phyloP scores from a whole-genome alignment of 2,797 vertebrate genomes.

The Sebastes minor region DNA sequence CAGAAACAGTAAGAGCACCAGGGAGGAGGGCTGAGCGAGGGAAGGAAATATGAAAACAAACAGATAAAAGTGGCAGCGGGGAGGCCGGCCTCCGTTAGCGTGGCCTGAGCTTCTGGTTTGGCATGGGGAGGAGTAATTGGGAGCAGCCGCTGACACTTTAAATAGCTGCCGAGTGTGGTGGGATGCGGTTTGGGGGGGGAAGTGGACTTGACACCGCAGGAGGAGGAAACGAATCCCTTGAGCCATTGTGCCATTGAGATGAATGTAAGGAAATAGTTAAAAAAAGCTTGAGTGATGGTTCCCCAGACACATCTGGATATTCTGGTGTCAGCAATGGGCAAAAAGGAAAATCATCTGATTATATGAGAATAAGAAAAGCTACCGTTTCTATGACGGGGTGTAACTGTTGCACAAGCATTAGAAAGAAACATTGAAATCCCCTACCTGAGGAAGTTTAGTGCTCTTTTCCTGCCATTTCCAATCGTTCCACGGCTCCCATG shows the following conservation, averaged over 20 bases:
- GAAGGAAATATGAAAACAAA: conserved; percentile 65
- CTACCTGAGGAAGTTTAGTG: conserved; percentile 48
- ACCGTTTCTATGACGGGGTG: neutral
- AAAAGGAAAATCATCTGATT: neutral
- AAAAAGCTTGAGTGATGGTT: neutral
- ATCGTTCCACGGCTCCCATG: conserved; percentile 31
- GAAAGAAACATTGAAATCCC: neutral
- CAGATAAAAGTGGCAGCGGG: conserved; percentile 56
- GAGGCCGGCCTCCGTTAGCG: conserved; percentile 30
- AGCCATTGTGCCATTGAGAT: conserved; percentile 45
- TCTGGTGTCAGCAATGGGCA: neutral
- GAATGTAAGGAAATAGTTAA: conserved; percentile 32
- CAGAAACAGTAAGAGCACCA: conserved; percentile 34
- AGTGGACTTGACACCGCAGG: conserved; percentile 49
- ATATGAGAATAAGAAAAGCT: neutral
- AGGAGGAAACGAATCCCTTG: conserved; percentile 41
- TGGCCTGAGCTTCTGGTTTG: conserved; percentile 54
- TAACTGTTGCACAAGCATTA: neutral
- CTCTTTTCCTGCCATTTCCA: conserved; percentile 26
- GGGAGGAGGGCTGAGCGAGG: conserved; percentile 27
- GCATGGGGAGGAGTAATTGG: conserved; percentile 57
- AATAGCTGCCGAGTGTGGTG: conserved; percentile 65
- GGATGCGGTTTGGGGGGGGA: conserved; percentile 53
- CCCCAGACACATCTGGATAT: neutral
- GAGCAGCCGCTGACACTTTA: conserved; percentile 63